Percentiles rank a stretch among this genome's conserved stretches.
These are phyloP conservation scores for Halictus ligatus DNA, from an alignment of 2,888 invertebrate species.

Conservation along the genomic window DNA sequence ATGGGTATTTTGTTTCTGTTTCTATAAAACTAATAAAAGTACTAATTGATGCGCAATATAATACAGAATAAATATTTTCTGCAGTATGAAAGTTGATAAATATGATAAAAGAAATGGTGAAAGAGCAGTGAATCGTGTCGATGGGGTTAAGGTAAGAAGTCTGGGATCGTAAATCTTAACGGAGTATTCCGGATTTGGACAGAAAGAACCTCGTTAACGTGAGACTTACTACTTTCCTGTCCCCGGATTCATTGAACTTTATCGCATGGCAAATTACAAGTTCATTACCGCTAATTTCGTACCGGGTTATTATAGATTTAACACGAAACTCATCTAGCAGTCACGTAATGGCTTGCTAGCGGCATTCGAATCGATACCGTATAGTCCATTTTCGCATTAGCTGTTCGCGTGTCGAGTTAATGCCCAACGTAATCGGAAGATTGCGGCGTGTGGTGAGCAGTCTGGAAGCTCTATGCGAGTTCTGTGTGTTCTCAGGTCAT, in stretches of 20 bases:
- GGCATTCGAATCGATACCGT: conserved; percentile 18
- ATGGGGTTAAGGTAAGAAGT: background rate
- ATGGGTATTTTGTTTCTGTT: no score
- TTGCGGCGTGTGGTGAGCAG: conserved; percentile 58
- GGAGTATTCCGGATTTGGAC: background rate
- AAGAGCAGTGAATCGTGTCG: background rate
- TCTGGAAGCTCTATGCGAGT: conserved; percentile 35
- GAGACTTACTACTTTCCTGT: background rate
- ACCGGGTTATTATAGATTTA: background rate
- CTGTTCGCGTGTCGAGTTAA: conserved; percentile 42
- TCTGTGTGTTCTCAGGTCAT: conserved; percentile 10
- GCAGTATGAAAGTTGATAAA: background rate
- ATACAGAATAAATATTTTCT: background rate
- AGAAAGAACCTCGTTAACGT: background rate
- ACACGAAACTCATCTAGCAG: conserved; percentile 6
- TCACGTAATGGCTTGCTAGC: conserved; percentile 1
- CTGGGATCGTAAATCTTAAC: background rate
- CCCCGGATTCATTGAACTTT: background rate
- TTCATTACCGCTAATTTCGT: conserved; percentile 14
- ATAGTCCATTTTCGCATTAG: conserved; percentile 25
- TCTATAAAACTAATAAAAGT: no score
- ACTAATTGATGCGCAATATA: background rate
- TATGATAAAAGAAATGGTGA: background rate
- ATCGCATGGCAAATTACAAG: background rate
- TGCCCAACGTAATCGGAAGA: conserved; percentile 34